These are phyloP conservation scores for Lithosia quadra DNA, from an alignment of 2,888 invertebrate genomes.

Conservation along the genomic window DNA sequence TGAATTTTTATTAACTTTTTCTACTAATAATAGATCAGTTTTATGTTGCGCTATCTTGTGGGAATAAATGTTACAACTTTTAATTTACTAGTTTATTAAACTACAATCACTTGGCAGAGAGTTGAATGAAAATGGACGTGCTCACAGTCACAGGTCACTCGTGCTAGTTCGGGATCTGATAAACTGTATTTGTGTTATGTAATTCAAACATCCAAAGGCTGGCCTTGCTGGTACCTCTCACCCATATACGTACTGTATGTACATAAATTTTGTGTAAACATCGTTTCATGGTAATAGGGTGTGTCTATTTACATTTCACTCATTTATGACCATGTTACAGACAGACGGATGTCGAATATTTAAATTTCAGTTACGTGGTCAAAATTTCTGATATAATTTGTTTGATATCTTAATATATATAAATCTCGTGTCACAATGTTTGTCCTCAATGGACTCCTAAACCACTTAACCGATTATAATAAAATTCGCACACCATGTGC, in stretches of 20 bases:
- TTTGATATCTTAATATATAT: too few species aligned
- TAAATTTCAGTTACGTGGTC: conserved; percentile 62
- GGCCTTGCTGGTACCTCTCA: conserved; percentile 58
- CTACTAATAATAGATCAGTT: not conserved
- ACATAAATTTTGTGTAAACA: conserved; percentile 61
- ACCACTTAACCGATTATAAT: too few species aligned
- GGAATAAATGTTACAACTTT: not conserved
- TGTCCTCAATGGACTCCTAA: too few species aligned
- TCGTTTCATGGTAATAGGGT: conserved; percentile 68
- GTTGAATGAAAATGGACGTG: conserved; percentile 62
- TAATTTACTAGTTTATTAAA: conserved; percentile 27
- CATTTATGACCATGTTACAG: conserved; percentile 71
- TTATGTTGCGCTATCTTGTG: not conserved
- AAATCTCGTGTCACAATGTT: too few species aligned
- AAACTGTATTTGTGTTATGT: conserved; percentile 77
- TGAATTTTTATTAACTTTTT: not conserved
- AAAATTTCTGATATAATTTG: conserved; percentile 52
- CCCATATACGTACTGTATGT: conserved; percentile 57
- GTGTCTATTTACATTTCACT: conserved; percentile 72
- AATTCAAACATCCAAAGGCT: conserved; percentile 70
- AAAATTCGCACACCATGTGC: too few species aligned
- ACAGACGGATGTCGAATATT: conserved; percentile 67
- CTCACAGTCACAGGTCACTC: conserved; percentile 54
- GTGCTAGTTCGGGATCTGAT: conserved; percentile 63
- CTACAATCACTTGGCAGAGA: conserved; percentile 20